Conservation (phyloP, 2,888 invertebrate genomes). For the Vandiemenella viatica region DNA sequence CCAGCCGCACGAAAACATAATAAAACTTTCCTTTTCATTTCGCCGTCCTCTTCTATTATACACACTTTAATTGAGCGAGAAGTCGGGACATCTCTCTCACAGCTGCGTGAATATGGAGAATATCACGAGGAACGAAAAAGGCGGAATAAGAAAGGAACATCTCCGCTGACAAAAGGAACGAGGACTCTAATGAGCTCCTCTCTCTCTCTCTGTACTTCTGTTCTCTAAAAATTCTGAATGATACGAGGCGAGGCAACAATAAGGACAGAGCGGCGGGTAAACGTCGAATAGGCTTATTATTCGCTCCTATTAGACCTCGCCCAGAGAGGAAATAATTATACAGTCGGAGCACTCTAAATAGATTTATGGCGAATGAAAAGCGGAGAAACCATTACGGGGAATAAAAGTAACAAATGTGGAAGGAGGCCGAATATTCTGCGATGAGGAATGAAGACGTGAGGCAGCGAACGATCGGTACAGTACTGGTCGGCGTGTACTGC, state of each 20-base stretch:
- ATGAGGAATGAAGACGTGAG: no score
- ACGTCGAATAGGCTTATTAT: neutral
- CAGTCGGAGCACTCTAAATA: neutral
- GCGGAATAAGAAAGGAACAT: neutral
- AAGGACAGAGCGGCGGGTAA: neutral
- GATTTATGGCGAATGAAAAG: neutral
- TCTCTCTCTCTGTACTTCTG: slow-evolving; percentile 3
- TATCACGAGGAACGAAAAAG: neutral
- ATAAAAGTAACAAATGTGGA: neutral
- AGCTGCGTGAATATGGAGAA: neutral
- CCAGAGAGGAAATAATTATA: neutral
- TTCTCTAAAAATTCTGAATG: neutral
- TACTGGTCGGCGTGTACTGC: no score
- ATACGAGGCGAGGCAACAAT: neutral
- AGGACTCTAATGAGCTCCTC: slow-evolving; percentile 11
- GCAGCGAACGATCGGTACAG: no score
- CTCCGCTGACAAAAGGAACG: slow-evolving; percentile 8
- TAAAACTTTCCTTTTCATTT: neutral
- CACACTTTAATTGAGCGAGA: neutral
- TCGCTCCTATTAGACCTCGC: neutral
- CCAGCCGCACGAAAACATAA: neutral
- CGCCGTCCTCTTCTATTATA: neutral
- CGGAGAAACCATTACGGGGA: neutral
- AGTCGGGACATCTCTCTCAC: neutral
- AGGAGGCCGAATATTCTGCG: no score